These are phyloP conservation scores for Phenganax stokvisi DNA, from an alignment of 92 coral and sea anemone species.

Conservation along the genomic window DNA sequence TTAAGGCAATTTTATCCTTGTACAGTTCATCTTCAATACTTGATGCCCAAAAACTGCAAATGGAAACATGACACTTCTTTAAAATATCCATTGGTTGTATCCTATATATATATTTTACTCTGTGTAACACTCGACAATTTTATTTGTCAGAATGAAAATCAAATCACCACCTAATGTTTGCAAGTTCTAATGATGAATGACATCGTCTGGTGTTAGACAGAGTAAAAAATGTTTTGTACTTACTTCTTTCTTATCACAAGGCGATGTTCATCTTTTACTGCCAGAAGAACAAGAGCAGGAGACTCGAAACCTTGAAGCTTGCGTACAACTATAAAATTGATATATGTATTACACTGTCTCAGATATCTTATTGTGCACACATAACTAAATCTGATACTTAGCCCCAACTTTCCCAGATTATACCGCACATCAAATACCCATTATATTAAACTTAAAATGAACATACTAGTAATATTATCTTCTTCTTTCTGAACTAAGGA, in stretches of 20 bases:
- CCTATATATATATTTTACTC: not conserved
- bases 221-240: not conserved
- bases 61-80: not conserved
- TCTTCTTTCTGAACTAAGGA: slow-evolving; percentile 73
- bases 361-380: not conserved
- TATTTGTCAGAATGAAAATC: no score
- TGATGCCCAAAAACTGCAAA: slow-evolving; percentile 73
- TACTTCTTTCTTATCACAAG: slow-evolving; percentile 88
- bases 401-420: not conserved
- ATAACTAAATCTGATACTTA: not conserved
- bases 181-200: not conserved
- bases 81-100: no score
- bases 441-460: no score
- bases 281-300: slow-evolving; percentile 60
- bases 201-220: not conserved
- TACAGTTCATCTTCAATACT: slow-evolving; percentile 69
- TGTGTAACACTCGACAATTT: no score
- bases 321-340: slow-evolving; percentile 58
- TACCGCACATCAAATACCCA: not conserved
- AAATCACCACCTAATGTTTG: not conserved
- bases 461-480: slow-evolving; percentile 71
- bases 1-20: slow-evolving; percentile 75
- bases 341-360: not conserved
- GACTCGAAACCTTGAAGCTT: slow-evolving; percentile 80
- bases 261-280: slow-evolving; percentile 58